Evolutionary conservation across 2,888 invertebrate genomes (phyloP), one percentile per base, ranked within the genome.

Genomic region (Argynnis bischoffii): DNA sequence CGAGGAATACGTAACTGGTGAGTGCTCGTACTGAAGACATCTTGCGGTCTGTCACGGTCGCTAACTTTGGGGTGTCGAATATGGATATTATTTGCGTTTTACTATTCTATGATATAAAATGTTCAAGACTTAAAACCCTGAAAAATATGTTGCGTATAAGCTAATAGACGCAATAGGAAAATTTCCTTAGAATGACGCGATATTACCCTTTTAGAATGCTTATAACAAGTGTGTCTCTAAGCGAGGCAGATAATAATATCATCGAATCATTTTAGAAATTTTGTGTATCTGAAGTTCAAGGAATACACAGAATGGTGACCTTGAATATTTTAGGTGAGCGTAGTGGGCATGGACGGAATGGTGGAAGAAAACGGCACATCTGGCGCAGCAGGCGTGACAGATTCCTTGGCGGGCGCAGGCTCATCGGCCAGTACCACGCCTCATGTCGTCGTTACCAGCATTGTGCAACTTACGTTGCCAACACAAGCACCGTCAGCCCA

Each of bases 1-100:
- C 97, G 97, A 97, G 96, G 96, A 96, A 96, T 96, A 96, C 97
- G 97, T 97, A 97, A 97, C 96, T 95, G 96, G 96, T 96, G 95
- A 96, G 95, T 96, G 95, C 95, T 94, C 88, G 87, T 86, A 85
- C 80, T 81, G 90, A 90, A 92, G 92, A 90, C 91, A 79, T 90
- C 90, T 92, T 90, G 87, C 89, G 87, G 90, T 85, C 90, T 91
- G 92, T 92, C 92, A 92, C 87, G 89, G 87, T 86, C 88, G 84
- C 84, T 82, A 85, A 83, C 83, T 88, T 87, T 85, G 85, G 81
- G 83, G 85, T 89, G 84, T 87, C 87, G 88, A 84, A 81, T 84
- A 85, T 84, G 87, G 89, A 86, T 89, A 88, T 83, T 84, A 79
- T 76, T 71, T 81, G 78, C 78, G 77, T 76, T 35, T 51, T 69